Percentiles rank a stretch among this genome's conserved stretches.
Conservation (phyloP, 2,113 vertebrate species). For the Tauraco erythrolophus region DNA sequence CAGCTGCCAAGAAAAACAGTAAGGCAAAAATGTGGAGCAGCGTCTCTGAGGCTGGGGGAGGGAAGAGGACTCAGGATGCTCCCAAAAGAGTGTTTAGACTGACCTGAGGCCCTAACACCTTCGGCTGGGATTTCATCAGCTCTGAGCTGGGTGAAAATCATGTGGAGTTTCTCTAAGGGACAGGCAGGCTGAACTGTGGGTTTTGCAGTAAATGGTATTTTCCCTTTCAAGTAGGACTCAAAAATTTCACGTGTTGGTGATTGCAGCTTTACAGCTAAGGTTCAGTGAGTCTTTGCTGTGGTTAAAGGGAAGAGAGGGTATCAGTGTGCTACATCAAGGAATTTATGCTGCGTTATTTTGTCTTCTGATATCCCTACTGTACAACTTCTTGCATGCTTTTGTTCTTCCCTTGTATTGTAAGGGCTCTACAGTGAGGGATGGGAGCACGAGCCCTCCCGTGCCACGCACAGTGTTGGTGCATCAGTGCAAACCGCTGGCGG, state of each 20-base stretch:
- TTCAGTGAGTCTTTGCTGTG: not conserved
- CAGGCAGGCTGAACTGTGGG: not conserved
- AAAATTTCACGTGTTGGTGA: rapidly evolving
- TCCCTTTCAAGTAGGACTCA: not conserved
- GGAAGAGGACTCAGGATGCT: not conserved
- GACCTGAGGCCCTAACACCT: slow-evolving; percentile 10
- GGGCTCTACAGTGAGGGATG: not conserved
- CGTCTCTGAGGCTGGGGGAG: not conserved
- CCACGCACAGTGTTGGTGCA: rapidly evolving
- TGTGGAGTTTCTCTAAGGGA: not conserved
- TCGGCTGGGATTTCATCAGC: not conserved
- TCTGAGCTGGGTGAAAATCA: not conserved
- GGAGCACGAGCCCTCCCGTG: not conserved
- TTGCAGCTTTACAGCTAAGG: not conserved
- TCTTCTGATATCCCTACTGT: not conserved
- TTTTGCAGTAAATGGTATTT: not conserved
- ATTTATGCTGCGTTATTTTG: not conserved
- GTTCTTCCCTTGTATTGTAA: not conserved
- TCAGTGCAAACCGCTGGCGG: not conserved
- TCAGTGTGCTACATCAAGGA: not conserved
- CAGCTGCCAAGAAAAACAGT: slow-evolving; percentile 40
- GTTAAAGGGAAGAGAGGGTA: not conserved
- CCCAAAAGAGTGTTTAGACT: not conserved
- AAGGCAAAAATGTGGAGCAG: not conserved
- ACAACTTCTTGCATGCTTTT: not conserved